These are phyloP conservation scores for Lasioglossum baleicum DNA, from an alignment of 1,140 invertebrate species.

Conservation along the genomic window DNA sequence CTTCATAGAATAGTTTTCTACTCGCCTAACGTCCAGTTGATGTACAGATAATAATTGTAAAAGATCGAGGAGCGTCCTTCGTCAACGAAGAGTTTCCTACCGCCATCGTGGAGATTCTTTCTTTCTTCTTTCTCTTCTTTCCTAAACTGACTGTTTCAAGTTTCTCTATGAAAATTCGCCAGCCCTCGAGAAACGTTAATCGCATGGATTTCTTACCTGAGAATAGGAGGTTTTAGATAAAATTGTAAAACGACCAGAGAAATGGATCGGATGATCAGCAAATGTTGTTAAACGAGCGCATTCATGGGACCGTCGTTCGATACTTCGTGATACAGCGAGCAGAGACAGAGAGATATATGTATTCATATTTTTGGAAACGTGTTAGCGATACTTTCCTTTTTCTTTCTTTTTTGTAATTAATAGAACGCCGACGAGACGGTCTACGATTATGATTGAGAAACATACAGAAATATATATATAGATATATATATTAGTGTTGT, in stretches of 20 bases:
- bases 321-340: constrained; percentile 59
- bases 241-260: neutral
- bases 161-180: neutral
- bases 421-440: constrained; percentile 66
- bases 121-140: neutral
- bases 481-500: constrained; percentile 79
- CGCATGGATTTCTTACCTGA: constrained; percentile 63
- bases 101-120: neutral
- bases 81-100: constrained; percentile 1
- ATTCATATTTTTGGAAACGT: constrained; percentile 73
- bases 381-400: constrained; percentile 58
- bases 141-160: too few relatives aligned
- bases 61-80: constrained; percentile 12
- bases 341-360: constrained; percentile 39
- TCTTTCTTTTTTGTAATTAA: constrained; percentile 70
- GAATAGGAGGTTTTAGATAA: constrained; percentile 49
- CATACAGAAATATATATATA: constrained; percentile 73
- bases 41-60: constrained; percentile 21
- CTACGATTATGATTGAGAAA: constrained; percentile 70
- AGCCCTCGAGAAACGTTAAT: constrained; percentile 57
- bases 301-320: constrained; percentile 34
- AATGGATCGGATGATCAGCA: neutral
- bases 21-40: constrained; percentile 22
- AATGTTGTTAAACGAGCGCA: constrained; percentile 31
- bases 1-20: constrained; percentile 10